phyloP scores from a whole-genome alignment of 2,888 invertebrate genomes.

The Napeogenes inachia region DNA sequence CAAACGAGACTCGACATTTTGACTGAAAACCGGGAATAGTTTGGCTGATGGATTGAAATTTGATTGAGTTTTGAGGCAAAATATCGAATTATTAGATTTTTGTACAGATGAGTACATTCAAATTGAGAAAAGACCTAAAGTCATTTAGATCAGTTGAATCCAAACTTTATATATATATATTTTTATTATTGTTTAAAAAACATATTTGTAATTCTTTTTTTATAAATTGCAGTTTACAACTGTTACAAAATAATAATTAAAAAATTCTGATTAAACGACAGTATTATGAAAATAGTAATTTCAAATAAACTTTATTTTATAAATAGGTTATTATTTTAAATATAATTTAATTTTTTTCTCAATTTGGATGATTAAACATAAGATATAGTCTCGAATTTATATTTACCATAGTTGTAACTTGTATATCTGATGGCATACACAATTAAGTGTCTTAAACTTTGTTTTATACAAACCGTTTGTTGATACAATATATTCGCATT shows the following conservation, averaged over 20 bases:
- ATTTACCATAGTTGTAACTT: constrained; percentile 18
- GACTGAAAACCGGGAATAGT: constrained; percentile 15
- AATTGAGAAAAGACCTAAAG: constrained; percentile 15
- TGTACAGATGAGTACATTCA: constrained; percentile 11
- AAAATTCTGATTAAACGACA: neutral
- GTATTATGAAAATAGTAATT: neutral
- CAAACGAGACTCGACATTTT: constrained; percentile 14
- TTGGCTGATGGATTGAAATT: neutral
- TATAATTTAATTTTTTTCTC: constrained; percentile 13
- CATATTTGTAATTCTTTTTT: neutral
- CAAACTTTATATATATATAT: too few relatives aligned
- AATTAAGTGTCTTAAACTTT: constrained; percentile 25
- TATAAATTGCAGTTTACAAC: neutral
- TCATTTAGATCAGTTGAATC: too few relatives aligned
- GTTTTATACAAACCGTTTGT: neutral
- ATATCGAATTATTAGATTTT: constrained; percentile 9
- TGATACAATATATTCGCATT: neutral
- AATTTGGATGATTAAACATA: constrained; percentile 15
- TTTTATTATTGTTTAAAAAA: too few relatives aligned
- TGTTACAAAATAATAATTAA: neutral
- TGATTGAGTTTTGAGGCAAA: constrained; percentile 18
- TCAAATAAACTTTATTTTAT: neutral
- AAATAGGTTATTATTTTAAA: neutral
- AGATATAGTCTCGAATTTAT: neutral
- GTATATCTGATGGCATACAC: constrained; percentile 23